Conservation (phyloP, 2,797 vertebrate species). For the Tachyglossus aculeatus region DNA sequence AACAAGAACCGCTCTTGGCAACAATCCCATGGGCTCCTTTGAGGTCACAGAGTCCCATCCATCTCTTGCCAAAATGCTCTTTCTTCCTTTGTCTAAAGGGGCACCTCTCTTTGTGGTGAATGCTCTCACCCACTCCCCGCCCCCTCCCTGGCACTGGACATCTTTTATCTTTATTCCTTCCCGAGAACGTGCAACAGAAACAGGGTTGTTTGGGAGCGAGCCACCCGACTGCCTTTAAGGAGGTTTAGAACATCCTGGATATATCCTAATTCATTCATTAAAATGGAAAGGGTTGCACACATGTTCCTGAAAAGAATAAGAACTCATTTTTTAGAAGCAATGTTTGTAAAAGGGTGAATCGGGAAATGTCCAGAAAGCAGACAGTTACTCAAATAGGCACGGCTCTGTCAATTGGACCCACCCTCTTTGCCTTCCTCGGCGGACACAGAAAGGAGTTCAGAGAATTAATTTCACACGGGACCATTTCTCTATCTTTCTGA, state of each 20-base stretch:
- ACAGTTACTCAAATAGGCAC: background rate
- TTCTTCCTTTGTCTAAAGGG: constrained; percentile 5
- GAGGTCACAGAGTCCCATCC: background rate
- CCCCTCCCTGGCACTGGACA: background rate
- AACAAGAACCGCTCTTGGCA: too few relatives aligned
- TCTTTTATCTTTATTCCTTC: constrained; percentile 6
- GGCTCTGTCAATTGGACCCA: background rate
- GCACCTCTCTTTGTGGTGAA: constrained; percentile 15
- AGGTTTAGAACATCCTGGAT: background rate
- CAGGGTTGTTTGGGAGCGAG: background rate
- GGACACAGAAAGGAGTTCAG: background rate
- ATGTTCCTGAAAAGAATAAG: background rate
- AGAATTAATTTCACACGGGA: background rate
- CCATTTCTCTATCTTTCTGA: background rate
- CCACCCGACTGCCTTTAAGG: background rate
- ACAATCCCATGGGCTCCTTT: too few relatives aligned
- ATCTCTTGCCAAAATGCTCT: background rate
- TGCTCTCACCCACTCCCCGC: background rate
- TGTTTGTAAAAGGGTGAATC: background rate
- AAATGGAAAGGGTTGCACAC: background rate
- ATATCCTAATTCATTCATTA: background rate
- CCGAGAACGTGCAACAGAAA: too few relatives aligned
- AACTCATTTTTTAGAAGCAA: constrained; percentile 13
- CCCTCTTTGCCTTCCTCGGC: background rate
- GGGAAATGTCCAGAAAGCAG: background rate